Base-by-base conservation (phyloP, 30 jellyfish, hydroid and myxozoan species). In the Pelagia noctiluca region DNA sequence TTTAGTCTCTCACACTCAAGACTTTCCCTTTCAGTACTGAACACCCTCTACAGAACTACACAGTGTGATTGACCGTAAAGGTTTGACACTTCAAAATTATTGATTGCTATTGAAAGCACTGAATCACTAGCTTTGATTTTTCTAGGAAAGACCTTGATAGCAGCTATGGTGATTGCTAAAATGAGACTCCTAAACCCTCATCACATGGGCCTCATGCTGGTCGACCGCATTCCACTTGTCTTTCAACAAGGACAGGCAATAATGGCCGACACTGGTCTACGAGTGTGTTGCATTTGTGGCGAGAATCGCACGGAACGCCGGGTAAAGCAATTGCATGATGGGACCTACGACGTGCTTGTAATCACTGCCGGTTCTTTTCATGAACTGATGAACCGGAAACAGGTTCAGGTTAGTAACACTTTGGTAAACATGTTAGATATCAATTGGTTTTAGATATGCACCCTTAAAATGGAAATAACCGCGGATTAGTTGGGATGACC, bases 341-440 rank as follows among this genome's bases (percentile, higher is more conserved):
- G 90, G 57, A 30, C 80, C 18, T 89, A 21, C 76, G 97, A 89
- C 67, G 97, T 83, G 33, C 84, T 89, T 30, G 97, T 89, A 2
- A 80, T 89, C 78, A 89, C 97, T 19, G 97, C 95, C 8, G 97
- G 95, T 25, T 84, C 95, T 26, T 82, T 89, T 82, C 24, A 28
- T 29, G 97, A 88, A 73, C 8, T 89, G 95, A 32, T 89, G 50
- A 63, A 68, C 61, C 67, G 90, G 35, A 38, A 89, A 30, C 47
- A 32, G 23, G n/a, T 89, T 1, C 62, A 79, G 82, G 89, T 77
- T 4, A 42, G 57, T 42, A 42, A 42, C 57, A 5, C 57, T 16
- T n/a, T n/a, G n/a, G n/a, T n/a, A n/a, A n/a, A n/a, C n/a, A n/a
- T n/a, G n/a, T n/a, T n/a, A n/a, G n/a, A n/a, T n/a, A n/a, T n/a